Evolutionary conservation across 2,113 vertebrate genomes (phyloP), one percentile per base, ranked within the genome.

Genomic region (Rhabdornis inornatus): DNA sequence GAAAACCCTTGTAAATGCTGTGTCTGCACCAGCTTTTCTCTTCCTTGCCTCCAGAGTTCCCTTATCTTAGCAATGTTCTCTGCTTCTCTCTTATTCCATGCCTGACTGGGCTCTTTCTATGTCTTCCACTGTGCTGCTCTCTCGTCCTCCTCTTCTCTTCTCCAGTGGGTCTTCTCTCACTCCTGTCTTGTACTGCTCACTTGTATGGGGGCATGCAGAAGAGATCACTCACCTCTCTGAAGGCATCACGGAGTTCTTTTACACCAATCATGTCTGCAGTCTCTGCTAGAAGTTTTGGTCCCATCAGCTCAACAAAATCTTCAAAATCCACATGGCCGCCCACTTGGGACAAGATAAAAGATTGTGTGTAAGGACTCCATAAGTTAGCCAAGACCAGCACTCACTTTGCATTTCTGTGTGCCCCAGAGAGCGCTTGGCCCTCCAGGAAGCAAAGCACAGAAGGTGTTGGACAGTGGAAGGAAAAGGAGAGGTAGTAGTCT

Each of bases 251-350:
- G 85, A 99, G 98, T 92, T 99, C 99, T 94, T 99, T 99, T 37
- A 99, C 99, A 50, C 99, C 99, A 15, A 99, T 99, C 99, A 99
- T 99, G 97, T 99, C 99, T 39, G 99, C 99, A 3, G 99, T 99
- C 97, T 99, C 99, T 24, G 99, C 99, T 96, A 99, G 96, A 90
- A 99, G 99, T 97, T 99, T 99, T 64, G 99, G 99, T 72, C 99
- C 99, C 99, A 99, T 99, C 92, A 99, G 96, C 90, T 99, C 99
- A 92, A 99, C 99, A 97, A 99, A 99, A 97, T 99, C 99, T 96
- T 99, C 99, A 96, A 99, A 99, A 97, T 99, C 99, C 93, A 99
- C 99, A 52, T 99, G 99, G 95, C 99, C 99, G 52, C 99, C 99
- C 98, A 99, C 99, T 99, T 96, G 74, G 93, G 83, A 97, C 45